Evolutionary conservation across 2,888 invertebrate species (phyloP).

Genomic region (Platypus cylindrus): DNA sequence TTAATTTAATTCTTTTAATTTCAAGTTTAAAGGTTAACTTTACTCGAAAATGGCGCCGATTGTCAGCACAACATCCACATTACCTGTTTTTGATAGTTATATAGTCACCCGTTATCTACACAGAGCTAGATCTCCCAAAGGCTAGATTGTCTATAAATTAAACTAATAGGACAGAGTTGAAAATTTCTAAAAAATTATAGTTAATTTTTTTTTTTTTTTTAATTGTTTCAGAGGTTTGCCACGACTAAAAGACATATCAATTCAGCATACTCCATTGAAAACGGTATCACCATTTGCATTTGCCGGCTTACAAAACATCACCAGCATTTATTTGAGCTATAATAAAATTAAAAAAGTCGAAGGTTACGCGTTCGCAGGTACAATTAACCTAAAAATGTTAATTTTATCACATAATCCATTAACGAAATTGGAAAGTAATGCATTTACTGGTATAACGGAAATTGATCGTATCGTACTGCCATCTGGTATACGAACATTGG

Average conservation of each 20-base stretch:
- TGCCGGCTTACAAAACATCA: slow-evolving; percentile 70
- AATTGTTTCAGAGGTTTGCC: slow-evolving; percentile 73
- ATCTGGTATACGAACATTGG: slow-evolving; percentile 61
- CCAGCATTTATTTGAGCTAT: slow-evolving; percentile 49
- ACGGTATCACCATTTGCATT: slow-evolving; percentile 75
- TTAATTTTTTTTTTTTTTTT: neutral
- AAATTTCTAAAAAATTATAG: too few species aligned
- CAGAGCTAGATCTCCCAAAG: too few species aligned
- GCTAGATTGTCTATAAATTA: too few species aligned
- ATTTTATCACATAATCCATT: slow-evolving; percentile 76
- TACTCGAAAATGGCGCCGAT: too few species aligned
- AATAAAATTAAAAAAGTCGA: slow-evolving; percentile 44
- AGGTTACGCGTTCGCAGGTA: slow-evolving; percentile 75
- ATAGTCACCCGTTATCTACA: too few species aligned
- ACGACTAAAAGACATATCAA: slow-evolving; percentile 64
- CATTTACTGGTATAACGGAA: slow-evolving; percentile 73
- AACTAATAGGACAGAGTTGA: too few species aligned
- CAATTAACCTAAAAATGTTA: slow-evolving; percentile 69
- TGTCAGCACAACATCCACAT: too few species aligned
- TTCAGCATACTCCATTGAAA: slow-evolving; percentile 74
- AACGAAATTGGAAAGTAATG: slow-evolving; percentile 64
- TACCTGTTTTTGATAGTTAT: too few species aligned
- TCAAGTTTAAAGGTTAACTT: too few species aligned
- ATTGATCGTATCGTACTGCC: slow-evolving; percentile 75
- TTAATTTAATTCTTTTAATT: too few species aligned